These are phyloP conservation scores for Silvanus unidentatus DNA, from an alignment of 2,888 invertebrate genomes.

Conservation along the genomic window DNA sequence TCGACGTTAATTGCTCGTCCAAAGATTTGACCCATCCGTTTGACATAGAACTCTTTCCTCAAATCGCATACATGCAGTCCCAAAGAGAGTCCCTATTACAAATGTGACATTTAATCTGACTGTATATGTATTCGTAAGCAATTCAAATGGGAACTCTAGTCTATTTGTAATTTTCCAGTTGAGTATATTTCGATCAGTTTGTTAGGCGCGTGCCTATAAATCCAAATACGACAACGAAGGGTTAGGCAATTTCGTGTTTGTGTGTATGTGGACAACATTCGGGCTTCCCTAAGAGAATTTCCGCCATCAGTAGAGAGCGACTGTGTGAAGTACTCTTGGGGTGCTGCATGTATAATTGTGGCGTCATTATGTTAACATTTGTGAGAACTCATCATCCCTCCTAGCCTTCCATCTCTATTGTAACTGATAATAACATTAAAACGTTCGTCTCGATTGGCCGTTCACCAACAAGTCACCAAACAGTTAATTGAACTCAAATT, in stretches of 20 bases:
- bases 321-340: constrained; percentile 19
- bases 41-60: too few relatives aligned
- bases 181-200: constrained; percentile 19
- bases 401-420: constrained; percentile 10
- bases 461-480: too few relatives aligned
- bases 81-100: too few relatives aligned
- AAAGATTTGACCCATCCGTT: too few relatives aligned
- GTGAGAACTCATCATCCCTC: constrained; percentile 16
- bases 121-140: constrained; percentile 14
- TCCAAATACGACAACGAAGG: constrained; percentile 15
- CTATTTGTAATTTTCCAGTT: constrained; percentile 21
- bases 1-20: too few relatives aligned
- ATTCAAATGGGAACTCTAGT: constrained; percentile 10
- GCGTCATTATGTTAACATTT: constrained; percentile 28
- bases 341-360: constrained; percentile 23
- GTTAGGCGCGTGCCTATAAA: constrained; percentile 9
- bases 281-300: constrained; percentile 23
- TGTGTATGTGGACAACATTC: constrained; percentile 2
- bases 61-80: too few relatives aligned
- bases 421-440: constrained; percentile 1
- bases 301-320: constrained; percentile 18
- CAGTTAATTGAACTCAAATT: too few relatives aligned
- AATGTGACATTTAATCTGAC: constrained; percentile 17
- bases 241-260: constrained; percentile 3
- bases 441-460: constrained; percentile 10